These are phyloP conservation scores for Scomber japonicus DNA, from an alignment of 2,113 vertebrate species.

Conservation along the genomic window DNA sequence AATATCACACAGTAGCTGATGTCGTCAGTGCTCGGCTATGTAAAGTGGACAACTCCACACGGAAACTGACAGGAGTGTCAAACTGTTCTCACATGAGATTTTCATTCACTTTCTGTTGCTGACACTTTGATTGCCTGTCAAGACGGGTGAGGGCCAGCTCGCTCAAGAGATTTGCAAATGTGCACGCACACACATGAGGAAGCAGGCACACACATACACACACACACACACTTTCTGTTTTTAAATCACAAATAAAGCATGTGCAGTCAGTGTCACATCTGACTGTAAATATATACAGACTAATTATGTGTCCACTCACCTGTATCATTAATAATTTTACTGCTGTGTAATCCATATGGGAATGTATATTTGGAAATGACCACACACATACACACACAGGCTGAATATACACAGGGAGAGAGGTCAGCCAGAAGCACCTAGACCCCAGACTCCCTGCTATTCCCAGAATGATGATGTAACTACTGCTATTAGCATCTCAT, in stretches of 20 bases:
- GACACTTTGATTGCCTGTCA: conserved; percentile 75
- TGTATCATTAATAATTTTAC: conserved; percentile 61
- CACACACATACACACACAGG: conserved; percentile 71
- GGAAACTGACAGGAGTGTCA: conserved; percentile 61
- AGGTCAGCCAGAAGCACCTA: conserved; percentile 75
- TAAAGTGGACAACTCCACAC: conserved; percentile 58
- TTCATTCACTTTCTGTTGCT: conserved; percentile 67
- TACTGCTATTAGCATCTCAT: conserved; percentile 76
- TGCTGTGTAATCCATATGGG: conserved; percentile 75
- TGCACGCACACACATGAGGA: neutral
- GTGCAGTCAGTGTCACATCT: conserved; percentile 18
- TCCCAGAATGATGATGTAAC: conserved; percentile 82
- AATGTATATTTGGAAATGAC: conserved; percentile 80
- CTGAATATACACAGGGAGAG: conserved; percentile 70
- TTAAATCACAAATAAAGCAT: conserved; percentile 36
- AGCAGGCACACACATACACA: conserved; percentile 1
- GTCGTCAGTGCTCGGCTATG: conserved; percentile 49
- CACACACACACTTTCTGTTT: neutral
- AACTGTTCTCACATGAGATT: conserved; percentile 59
- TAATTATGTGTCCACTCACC: conserved; percentile 63
- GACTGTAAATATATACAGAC: conserved; percentile 48
- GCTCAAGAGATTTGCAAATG: conserved; percentile 26
- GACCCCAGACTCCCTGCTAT: conserved; percentile 80
- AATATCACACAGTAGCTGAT: conserved; percentile 44
- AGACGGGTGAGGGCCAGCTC: neutral